These are phyloP conservation scores for Uloborus plumipes DNA, from an alignment of 2,888 invertebrate genomes.

Conservation along the genomic window DNA sequence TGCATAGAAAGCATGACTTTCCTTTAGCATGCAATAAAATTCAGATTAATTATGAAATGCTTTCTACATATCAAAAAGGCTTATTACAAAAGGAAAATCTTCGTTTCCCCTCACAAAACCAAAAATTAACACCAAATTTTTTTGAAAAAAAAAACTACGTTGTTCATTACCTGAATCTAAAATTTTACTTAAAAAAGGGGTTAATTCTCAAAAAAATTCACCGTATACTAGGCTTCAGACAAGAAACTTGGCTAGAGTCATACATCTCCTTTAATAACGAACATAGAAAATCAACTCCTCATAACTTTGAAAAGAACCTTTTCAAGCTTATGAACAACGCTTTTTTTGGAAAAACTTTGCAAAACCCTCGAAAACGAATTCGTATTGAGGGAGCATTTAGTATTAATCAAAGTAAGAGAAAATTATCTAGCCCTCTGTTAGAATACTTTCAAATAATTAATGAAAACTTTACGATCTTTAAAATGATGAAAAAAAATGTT, in stretches of 20 bases:
- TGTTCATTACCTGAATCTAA: not conserved
- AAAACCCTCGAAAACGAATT: not conserved
- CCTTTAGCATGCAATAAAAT: not conserved
- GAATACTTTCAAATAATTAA: too few species aligned
- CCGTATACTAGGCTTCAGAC: not conserved
- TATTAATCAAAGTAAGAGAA: not conserved
- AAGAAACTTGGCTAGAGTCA: not conserved
- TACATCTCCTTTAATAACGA: slow-evolving; percentile 10
- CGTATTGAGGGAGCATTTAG: not conserved
- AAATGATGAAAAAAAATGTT: too few species aligned
- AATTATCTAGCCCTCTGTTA: not conserved
- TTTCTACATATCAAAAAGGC: not conserved
- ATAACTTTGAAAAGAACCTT: not conserved
- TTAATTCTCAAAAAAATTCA: not conserved
- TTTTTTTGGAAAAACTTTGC: not conserved
- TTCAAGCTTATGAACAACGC: not conserved
- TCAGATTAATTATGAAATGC: not conserved
- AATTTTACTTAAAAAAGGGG: not conserved
- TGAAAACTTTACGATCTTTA: too few species aligned
- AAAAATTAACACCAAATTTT: not conserved
- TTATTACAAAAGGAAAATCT: not conserved
- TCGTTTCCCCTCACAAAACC: not conserved
- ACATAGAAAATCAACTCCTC: not conserved
- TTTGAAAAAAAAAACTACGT: not conserved
- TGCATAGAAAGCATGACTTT: not conserved